Evolutionary conservation across 2,797 vertebrate species (phyloP), one percentile per base, ranked within the genome.

Genomic region (Hoplostethus mediterraneus): DNA sequence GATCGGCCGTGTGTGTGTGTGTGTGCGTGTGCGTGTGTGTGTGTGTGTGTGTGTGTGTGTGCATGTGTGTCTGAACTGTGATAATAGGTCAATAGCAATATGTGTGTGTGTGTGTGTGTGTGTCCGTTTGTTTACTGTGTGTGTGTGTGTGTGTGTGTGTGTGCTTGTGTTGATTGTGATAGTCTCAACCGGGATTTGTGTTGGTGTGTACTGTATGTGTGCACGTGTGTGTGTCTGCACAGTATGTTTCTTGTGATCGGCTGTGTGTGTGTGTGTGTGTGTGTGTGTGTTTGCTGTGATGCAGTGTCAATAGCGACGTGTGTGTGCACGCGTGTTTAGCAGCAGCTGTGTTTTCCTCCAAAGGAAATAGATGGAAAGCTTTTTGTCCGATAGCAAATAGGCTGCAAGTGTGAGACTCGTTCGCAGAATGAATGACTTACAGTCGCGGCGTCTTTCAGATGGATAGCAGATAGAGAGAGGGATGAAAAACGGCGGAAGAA

Each of bases 291-390:
- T 87, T 49, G 66, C 49, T 38, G 61, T 0, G 0, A 44, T 31
- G 36, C 61, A 31, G 8, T 67, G 73, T 84, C 66, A 87, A 62
- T 63, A 73, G 47, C 14, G 1, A 56, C 25, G 45, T n/a, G 31
- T n/a, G 31, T 75, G 71, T 58, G 65, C 62, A 62, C 31, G 16
- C 47, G 60, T 85, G 71, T 90, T 89, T 79, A 75, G 83, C 82
- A 90, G 87, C 92, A 91, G 92, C 91, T 93, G 90, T 87, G 85
- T 87, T 92, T 89, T 77, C 82, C 78, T 83, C 71, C 71, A 61
- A 77, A 89, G 79, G 79, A 89, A 90, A 89, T 73, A 63, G 75
- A 81, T 63, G 57, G 82, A 85, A 83, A 79, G 77, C 76, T 83
- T 76, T 92, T 88, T 83, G 88, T 93, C 69, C 79, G 58, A 68